Percentiles rank a stretch among this genome's conserved stretches.
Conservation (phyloP, 2,113 vertebrate species). For the Clupea harengus region DNA sequence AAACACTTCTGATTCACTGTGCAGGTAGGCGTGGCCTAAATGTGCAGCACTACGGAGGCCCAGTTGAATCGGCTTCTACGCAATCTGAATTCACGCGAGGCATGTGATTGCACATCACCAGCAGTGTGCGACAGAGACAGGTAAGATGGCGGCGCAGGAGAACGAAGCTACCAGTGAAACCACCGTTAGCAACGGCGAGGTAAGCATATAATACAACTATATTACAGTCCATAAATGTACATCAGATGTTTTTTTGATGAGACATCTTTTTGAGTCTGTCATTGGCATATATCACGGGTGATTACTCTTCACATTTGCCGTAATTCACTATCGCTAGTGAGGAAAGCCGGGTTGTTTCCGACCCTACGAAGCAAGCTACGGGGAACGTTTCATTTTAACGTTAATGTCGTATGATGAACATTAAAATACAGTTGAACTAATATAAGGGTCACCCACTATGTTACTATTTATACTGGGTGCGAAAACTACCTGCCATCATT, state of each 20-base stretch:
- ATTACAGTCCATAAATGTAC: neutral
- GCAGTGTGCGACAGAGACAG: conserved; percentile 69
- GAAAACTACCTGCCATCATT: neutral
- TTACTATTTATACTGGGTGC: neutral
- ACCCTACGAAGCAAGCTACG: neutral
- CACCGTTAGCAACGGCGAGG: conserved; percentile 75
- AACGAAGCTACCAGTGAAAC: conserved; percentile 60
- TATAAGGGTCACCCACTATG: neutral
- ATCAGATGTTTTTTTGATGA: neutral
- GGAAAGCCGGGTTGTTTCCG: neutral
- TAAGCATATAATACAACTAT: conserved; percentile 48
- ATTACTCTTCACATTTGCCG: neutral
- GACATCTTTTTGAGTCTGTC: neutral
- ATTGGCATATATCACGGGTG: neutral
- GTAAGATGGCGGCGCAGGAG: conserved; percentile 80
- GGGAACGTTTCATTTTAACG: neutral
- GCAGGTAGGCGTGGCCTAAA: too few species aligned
- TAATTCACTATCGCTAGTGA: neutral
- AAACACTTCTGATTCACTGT: too few species aligned
- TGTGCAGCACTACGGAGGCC: too few species aligned
- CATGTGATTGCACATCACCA: conserved; percentile 45
- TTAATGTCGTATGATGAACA: neutral
- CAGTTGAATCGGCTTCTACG: neutral
- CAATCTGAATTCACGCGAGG: conserved; percentile 56
- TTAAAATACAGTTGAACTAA: neutral